Conservation (phyloP, 2,113 vertebrate genomes). For the Clarias macrocephalus region DNA sequence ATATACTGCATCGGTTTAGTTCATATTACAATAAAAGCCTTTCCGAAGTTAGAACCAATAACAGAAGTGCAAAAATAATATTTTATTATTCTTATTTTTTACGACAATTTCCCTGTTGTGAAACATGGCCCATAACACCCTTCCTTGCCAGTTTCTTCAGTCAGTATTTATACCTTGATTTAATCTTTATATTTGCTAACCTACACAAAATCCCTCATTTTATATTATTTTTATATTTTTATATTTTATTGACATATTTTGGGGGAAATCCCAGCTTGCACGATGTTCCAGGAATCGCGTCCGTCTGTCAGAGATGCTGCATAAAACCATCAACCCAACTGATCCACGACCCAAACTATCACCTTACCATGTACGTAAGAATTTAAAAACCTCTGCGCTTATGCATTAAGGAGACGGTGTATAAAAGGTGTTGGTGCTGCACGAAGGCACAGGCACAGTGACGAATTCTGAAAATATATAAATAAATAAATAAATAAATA, state of each 20-base stretch:
- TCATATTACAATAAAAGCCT: not conserved
- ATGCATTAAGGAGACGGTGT: slow-evolving; percentile 37
- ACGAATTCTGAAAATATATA: not conserved
- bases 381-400: slow-evolving; percentile 7
- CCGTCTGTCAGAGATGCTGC: slow-evolving; percentile 37
- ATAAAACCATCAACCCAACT: slow-evolving; percentile 41
- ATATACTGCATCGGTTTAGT: too few species aligned
- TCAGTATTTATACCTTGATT: not conserved
- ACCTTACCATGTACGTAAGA: slow-evolving; percentile 39
- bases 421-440: slow-evolving; percentile 30
- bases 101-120: not conserved
- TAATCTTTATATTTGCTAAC: not conserved
- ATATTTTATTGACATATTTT: too few species aligned
- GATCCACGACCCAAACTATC: slow-evolving; percentile 39
- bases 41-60: not conserved
- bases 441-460: not conserved
- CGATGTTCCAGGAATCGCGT: not conserved
- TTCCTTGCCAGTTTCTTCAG: not conserved
- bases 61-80: not conserved
- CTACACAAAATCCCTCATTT: not conserved
- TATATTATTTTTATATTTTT: too few species aligned
- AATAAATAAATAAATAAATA: too few species aligned
- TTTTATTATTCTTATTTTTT: not conserved
- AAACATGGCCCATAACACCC: not conserved
- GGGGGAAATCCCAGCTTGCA: not conserved